Percentiles rank a stretch among this genome's conserved stretches.
phyloP scores from a whole-genome alignment of 1,140 invertebrate species.

The Magallana ariakensis region DNA sequence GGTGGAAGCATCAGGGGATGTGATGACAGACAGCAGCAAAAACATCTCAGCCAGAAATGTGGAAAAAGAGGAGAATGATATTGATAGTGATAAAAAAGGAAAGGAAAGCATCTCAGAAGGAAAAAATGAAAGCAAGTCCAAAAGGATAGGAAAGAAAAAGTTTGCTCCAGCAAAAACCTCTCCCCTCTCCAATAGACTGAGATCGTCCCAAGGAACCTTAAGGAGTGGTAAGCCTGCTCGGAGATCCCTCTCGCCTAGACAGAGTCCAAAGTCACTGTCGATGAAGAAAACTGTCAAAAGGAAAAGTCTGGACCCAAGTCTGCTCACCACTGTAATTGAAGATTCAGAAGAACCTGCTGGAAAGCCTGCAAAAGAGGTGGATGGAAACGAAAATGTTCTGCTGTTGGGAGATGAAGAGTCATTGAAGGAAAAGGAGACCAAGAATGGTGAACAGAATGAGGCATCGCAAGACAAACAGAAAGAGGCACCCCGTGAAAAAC shows the following conservation, averaged over 20 bases:
- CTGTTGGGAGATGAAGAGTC: neutral
- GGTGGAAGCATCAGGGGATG: neutral
- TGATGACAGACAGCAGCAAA: constrained; percentile 9
- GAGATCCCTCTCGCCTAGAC: constrained; percentile 1
- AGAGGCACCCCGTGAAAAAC: neutral
- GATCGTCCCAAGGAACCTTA: constrained; percentile 43
- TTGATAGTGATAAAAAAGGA: neutral
- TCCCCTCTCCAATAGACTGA: constrained; percentile 47
- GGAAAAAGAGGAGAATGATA: neutral
- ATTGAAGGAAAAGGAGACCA: neutral
- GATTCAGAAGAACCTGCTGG: neutral
- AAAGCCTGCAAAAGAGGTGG: neutral
- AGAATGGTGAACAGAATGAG: neutral
- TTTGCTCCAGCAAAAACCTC: constrained; percentile 34
- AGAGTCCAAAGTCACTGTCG: neutral
- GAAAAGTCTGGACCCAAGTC: constrained; percentile 3
- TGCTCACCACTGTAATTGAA: neutral
- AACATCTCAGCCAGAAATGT: neutral
- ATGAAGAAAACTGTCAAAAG: neutral
- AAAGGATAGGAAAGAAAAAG: neutral
- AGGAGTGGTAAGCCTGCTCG: constrained; percentile 43
- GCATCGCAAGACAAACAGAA: neutral
- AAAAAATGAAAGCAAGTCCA: neutral
- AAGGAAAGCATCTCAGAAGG: constrained; percentile 17
- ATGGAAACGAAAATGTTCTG: neutral